Percentiles rank a stretch among this genome's conserved stretches.
phyloP scores from a whole-genome alignment of 2,113 vertebrate genomes.

The Peromyscus polionotus region DNA sequence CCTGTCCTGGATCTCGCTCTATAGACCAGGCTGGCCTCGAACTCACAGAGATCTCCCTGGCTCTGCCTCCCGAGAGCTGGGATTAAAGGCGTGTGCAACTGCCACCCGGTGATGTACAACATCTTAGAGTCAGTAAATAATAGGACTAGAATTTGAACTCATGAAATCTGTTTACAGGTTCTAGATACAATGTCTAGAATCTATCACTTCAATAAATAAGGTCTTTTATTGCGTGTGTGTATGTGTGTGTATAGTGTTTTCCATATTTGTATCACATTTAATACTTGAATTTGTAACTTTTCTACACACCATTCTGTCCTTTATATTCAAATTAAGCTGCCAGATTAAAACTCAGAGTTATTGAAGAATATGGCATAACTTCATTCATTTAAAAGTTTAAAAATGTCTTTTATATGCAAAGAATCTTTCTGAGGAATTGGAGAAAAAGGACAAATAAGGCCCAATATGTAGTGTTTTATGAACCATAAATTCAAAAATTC shows the following conservation, averaged over 20 bases:
- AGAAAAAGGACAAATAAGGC: conserved; percentile 7
- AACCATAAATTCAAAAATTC: not conserved
- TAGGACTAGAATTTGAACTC: conserved; percentile 33
- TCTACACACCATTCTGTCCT: conserved; percentile 14
- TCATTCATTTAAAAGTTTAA: not conserved
- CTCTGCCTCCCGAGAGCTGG: too few species aligned
- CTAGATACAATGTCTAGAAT: not conserved
- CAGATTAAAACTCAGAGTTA: conserved; percentile 40
- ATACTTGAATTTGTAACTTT: conserved; percentile 17
- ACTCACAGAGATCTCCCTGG: too few species aligned
- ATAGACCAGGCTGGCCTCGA: too few species aligned
- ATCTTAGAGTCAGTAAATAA: not conserved
- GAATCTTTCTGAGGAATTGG: not conserved
- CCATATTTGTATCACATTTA: not conserved
- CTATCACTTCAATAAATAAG: not conserved
- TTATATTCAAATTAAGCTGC: conserved; percentile 20
- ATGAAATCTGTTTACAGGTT: not conserved
- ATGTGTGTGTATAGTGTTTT: not conserved
- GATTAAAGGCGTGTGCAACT: too few species aligned
- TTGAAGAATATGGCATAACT: not conserved
- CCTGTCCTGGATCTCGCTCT: too few species aligned
- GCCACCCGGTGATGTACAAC: not conserved
- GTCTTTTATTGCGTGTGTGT: not conserved
- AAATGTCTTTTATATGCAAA: conserved; percentile 26
- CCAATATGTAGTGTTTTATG: not conserved